phyloP scores from a whole-genome alignment of 1,140 invertebrate genomes.

The Calosoma granatense region DNA sequence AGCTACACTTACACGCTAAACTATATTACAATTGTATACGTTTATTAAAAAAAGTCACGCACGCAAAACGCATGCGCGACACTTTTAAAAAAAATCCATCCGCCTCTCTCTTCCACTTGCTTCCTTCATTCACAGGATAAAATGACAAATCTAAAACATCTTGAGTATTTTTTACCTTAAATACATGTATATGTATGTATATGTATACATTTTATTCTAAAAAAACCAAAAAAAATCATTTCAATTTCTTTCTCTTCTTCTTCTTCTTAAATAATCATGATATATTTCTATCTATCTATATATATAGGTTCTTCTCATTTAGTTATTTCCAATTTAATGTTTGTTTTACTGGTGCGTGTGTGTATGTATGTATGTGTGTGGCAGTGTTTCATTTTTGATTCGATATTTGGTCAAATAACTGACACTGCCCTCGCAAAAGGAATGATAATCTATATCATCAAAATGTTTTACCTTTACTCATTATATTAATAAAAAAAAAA shows the following conservation, averaged over 20 bases:
- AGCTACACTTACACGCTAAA: slow-evolving; percentile 20
- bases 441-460: slow-evolving; percentile 27
- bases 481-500: no score
- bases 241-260: no score
- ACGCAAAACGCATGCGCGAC: slow-evolving; percentile 22
- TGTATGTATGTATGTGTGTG: no score
- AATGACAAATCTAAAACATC: slow-evolving; percentile 24
- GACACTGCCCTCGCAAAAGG: slow-evolving; percentile 27
- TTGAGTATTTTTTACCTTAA: slow-evolving; percentile 24
- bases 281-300: no score
- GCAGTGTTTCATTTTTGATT: slow-evolving; percentile 20
- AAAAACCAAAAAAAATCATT: no score
- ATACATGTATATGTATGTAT: no score
- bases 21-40: slow-evolving; percentile 31
- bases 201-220: no score
- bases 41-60: slow-evolving; percentile 26
- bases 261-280: no score
- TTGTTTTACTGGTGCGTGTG: no score
- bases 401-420: slow-evolving; percentile 23
- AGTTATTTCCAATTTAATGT: no score
- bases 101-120: slow-evolving; percentile 24
- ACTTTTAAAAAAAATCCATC: slow-evolving; percentile 28
- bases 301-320: no score
- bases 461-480: slow-evolving; percentile 18
- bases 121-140: slow-evolving; percentile 26